A percentile compares a stretch with the other conserved stretches of the same genome.
These are phyloP conservation scores for Acromyrmex echinatior DNA, from an alignment of 1,140 invertebrate species.

Conservation along the genomic window DNA sequence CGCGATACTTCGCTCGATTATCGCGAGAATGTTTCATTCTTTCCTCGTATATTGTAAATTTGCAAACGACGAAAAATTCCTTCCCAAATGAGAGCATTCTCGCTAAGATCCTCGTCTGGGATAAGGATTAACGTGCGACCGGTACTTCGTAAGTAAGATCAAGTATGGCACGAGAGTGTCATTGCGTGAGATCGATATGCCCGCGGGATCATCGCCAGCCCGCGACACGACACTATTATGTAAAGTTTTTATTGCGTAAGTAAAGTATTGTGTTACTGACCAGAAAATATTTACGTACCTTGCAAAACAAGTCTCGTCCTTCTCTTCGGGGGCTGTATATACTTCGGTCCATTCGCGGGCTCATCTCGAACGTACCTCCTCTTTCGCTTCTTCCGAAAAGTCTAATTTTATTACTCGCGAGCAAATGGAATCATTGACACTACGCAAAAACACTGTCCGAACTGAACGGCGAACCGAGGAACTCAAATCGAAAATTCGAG, in stretches of 20 bases:
- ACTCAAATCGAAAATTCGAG: background rate
- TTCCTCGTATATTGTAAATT: background rate
- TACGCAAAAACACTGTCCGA: background rate
- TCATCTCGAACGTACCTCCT: background rate
- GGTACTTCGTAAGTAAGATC: slow-evolving; percentile 58
- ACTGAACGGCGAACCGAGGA: background rate
- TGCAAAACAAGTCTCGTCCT: slow-evolving; percentile 73
- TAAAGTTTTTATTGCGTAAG: slow-evolving; percentile 78
- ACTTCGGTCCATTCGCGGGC: slow-evolving; percentile 2
- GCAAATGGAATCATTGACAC: background rate
- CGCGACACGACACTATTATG: slow-evolving; percentile 74
- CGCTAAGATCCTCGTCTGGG: slow-evolving; percentile 6
- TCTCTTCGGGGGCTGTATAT: slow-evolving; percentile 51
- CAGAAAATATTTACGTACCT: slow-evolving; percentile 67
- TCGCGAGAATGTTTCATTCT: background rate
- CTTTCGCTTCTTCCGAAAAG: background rate
- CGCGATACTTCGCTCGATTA: background rate
- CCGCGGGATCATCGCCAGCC: slow-evolving; percentile 69
- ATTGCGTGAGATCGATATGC: slow-evolving; percentile 72
- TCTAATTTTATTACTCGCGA: background rate
- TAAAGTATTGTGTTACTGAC: slow-evolving; percentile 75
- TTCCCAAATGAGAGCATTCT: slow-evolving; percentile 2
- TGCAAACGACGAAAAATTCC: background rate
- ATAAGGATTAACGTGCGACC: slow-evolving; percentile 42
- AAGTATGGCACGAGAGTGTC: slow-evolving; percentile 50